phyloP scores from a whole-genome alignment of 2,113 vertebrate genomes.

The Hippocampus abdominalis region DNA sequence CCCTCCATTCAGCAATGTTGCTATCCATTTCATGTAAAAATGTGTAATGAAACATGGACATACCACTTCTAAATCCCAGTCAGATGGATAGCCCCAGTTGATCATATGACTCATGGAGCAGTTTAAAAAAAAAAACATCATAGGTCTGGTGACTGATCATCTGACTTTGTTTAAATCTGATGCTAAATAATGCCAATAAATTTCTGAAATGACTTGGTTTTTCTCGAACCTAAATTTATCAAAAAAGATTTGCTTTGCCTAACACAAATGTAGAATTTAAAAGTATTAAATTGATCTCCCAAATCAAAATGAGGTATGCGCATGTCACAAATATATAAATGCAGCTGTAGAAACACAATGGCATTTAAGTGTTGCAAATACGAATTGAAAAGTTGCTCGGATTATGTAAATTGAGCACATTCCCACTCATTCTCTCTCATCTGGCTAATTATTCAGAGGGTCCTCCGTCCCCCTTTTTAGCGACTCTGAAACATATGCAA shows the following conservation, averaged over 20 bases:
- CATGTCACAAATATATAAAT: no score
- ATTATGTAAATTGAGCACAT: not conserved
- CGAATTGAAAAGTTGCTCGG: no score
- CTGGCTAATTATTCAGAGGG: conserved; percentile 46
- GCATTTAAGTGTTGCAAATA: no score
- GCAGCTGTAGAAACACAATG: no score
- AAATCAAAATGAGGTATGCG: no score
- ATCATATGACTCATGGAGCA: conserved; percentile 6
- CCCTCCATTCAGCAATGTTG: not conserved
- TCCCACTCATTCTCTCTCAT: conserved; percentile 31
- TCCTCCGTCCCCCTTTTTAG: conserved; percentile 55
- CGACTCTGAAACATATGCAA: conserved; percentile 59
- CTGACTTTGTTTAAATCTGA: not conserved
- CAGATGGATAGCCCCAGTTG: not conserved
- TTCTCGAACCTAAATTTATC: no score
- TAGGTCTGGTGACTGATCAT: conserved; percentile 1
- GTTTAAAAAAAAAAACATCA: not conserved
- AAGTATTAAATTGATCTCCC: no score
- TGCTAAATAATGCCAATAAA: not conserved
- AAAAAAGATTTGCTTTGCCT: no score
- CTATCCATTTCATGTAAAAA: not conserved
- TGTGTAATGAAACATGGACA: not conserved
- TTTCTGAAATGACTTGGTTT: not conserved
- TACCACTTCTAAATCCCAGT: not conserved
- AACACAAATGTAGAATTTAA: no score